Base-by-base conservation (phyloP, 2,888 invertebrate species). In the Cosmia pyralina region DNA sequence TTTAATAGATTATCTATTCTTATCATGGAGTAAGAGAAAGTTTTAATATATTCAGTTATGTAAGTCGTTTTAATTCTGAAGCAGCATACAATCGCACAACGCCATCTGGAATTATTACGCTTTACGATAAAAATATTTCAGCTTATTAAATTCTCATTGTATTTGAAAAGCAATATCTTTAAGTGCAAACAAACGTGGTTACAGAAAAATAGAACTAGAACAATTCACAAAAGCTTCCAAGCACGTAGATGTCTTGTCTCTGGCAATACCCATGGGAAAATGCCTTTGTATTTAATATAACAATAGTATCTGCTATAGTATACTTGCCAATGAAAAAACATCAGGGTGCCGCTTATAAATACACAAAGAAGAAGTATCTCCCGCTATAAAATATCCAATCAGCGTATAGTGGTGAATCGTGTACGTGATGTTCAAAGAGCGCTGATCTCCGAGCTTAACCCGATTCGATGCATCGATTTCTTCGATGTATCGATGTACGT, bases 321-420 rank as follows among this genome's bases (percentile, higher is more conserved):
- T 19, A 63, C 50, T 48, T 59, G 48, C 15, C 7, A 28, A 62
- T 55, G 52, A 41, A 41, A 76, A 65, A 66, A n/a, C 13, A 66
- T 11, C 44, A 34, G 53, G 22, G 15, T 34, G 6, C 8, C 67
- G 52, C 76, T 58, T 81, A 57, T 68, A 60, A 59, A 72, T 69
- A 79, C 65, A 79, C 68, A 79, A 80, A 83, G 57, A 62, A 84
- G 60, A n/a, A 74, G 68, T 68, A 81, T 79, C 66, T 67, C 58
- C 19, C 57, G 75, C 77, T 79, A 82, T 88, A 88, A 88, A 88
- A 88, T 87, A 86, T 83, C 88, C 85, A 89, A 90, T 89, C 88
- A 87, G 80, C 75, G 84, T 77, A 81, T 88, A 86, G 79, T 82
- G 69, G 79, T 50, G 81, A 82, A 81, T 72, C 74, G 75, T 68